Conservation (phyloP, 1,140 invertebrate species). For the Elysia chlorotica region DNA sequence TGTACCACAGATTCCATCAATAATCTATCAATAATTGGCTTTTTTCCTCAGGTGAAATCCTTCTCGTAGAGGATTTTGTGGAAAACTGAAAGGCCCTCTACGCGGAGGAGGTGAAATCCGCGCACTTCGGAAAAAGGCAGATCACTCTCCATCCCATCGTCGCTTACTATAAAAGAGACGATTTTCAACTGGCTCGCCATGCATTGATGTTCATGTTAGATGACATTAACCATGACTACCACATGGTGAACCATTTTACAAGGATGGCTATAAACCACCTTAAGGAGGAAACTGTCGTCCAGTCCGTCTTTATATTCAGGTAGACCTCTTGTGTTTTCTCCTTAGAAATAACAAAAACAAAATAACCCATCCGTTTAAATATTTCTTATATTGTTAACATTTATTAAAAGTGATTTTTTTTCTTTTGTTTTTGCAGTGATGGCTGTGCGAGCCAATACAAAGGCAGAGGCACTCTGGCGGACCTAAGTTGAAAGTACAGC, state of each 20-base stretch:
- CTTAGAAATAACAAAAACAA: too few species aligned
- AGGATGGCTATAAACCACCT: slow-evolving; percentile 3
- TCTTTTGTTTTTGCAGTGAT: too few species aligned
- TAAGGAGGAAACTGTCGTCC: neutral
- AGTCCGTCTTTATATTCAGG: neutral
- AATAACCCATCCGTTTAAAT: too few species aligned
- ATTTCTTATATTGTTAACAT: too few species aligned
- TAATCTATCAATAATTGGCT: too few species aligned
- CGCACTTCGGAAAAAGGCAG: slow-evolving; percentile 12
- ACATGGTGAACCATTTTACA: slow-evolving; percentile 27
- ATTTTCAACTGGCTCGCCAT: slow-evolving; percentile 4
- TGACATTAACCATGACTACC: slow-evolving; percentile 28
- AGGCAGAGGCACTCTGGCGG: slow-evolving; percentile 7
- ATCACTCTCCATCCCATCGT: slow-evolving; percentile 31
- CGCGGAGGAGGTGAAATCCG: slow-evolving; percentile 27
- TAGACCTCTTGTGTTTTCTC: too few species aligned
- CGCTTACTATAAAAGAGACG: slow-evolving; percentile 16
- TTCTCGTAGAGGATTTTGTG: slow-evolving; percentile 27
- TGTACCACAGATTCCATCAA: neutral
- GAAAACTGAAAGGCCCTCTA: slow-evolving; percentile 27
- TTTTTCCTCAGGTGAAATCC: neutral
- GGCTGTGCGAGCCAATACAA: slow-evolving; percentile 16
- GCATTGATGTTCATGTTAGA: slow-evolving; percentile 18
- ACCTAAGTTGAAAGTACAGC: slow-evolving; percentile 1
- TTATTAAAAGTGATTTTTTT: too few species aligned